These are phyloP conservation scores for Rutilus rutilus DNA, from an alignment of 2,113 vertebrate species.

Conservation along the genomic window DNA sequence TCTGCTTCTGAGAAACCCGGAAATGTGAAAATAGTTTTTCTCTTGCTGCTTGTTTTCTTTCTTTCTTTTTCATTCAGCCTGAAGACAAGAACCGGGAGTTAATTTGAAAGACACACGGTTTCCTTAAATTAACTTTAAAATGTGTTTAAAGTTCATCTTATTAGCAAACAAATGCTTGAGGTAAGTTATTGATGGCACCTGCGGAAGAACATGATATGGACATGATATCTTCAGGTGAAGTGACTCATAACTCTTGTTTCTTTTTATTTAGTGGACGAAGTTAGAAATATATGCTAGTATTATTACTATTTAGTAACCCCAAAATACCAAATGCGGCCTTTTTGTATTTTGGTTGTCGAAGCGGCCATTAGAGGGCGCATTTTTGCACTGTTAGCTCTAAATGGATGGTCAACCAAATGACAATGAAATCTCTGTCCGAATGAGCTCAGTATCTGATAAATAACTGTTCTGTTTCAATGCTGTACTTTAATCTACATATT, in stretches of 20 bases:
- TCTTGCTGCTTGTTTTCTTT: neutral
- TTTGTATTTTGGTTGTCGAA: neutral
- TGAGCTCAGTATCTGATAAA: neutral
- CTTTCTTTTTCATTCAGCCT: neutral
- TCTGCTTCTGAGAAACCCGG: too few relatives aligned
- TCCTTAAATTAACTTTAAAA: neutral
- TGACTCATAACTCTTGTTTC: too few relatives aligned
- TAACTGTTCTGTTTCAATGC: neutral
- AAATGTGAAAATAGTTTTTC: neutral
- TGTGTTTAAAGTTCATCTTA: neutral
- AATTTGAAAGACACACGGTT: neutral
- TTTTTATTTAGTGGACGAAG: too few relatives aligned
- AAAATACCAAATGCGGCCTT: neutral
- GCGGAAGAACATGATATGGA: neutral
- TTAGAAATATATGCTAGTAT: too few relatives aligned
- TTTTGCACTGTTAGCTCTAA: neutral
- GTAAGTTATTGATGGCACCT: neutral
- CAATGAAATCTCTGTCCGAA: constrained; percentile 19
- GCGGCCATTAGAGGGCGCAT: neutral
- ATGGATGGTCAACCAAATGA: neutral
- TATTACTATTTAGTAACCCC: neutral
- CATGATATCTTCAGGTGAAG: neutral
- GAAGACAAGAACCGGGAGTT: neutral
- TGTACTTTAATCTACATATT: constrained; percentile 21
- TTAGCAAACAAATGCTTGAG: neutral